phyloP scores from a whole-genome alignment of 2,888 invertebrate genomes.

The Gandaritis pyraliata region DNA sequence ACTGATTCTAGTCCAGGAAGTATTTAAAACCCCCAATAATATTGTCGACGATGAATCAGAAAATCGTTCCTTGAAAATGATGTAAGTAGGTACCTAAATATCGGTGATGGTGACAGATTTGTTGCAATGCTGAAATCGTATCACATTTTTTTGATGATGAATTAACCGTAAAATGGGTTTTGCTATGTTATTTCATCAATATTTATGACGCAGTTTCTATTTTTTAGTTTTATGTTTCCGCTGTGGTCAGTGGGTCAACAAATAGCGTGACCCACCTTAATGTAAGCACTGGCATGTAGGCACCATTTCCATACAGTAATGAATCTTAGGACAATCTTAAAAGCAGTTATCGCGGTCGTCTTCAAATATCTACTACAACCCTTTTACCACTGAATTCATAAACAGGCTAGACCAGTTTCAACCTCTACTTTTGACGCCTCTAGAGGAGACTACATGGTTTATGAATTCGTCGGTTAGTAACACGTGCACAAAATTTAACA shows the following conservation, averaged over 20 bases:
- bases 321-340: too few relatives aligned
- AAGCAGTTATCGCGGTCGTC: too few relatives aligned
- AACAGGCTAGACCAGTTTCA: too few relatives aligned
- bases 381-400: too few relatives aligned
- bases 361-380: too few relatives aligned
- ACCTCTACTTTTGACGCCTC: too few relatives aligned
- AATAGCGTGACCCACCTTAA: background rate
- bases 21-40: conserved; percentile 1
- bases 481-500: too few relatives aligned
- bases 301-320: too few relatives aligned
- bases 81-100: background rate
- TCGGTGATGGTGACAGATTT: conserved; percentile 31
- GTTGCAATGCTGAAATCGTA: conserved; percentile 31
- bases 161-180: conserved; percentile 27
- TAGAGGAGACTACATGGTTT: too few relatives aligned
- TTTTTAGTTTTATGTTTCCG: conserved; percentile 57
- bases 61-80: background rate
- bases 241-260: conserved; percentile 26
- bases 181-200: conserved; percentile 47
- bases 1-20: background rate
- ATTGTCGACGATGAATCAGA: conserved; percentile 1
- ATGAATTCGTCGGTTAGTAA: too few relatives aligned
- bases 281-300: too few relatives aligned
- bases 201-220: conserved; percentile 50
- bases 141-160: conserved; percentile 37